These are phyloP conservation scores for Artemia franciscana DNA, from an alignment of 1,140 invertebrate genomes.

Conservation along the genomic window DNA sequence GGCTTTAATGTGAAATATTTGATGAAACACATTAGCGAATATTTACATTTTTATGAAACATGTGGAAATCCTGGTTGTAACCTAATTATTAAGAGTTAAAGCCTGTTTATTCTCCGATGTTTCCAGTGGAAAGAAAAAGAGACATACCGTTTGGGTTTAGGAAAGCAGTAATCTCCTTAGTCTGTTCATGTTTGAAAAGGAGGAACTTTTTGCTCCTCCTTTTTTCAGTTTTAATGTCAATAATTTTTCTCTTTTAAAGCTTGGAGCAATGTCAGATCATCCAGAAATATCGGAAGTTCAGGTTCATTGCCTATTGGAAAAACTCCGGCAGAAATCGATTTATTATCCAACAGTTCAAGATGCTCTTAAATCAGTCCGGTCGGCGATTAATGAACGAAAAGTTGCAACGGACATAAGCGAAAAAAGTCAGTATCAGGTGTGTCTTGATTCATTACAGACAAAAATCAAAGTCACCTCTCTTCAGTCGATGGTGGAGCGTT, in stretches of 20 bases:
- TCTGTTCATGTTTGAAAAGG: too few relatives aligned
- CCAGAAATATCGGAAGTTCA: slow-evolving; percentile 17
- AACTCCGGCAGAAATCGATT: slow-evolving; percentile 45
- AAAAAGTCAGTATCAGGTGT: slow-evolving; percentile 59
- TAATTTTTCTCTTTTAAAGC: too few relatives aligned
- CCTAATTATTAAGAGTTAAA: not conserved
- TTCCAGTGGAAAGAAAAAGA: too few relatives aligned
- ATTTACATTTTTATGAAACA: too few relatives aligned
- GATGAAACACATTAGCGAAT: too few relatives aligned
- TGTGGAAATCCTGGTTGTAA: not conserved
- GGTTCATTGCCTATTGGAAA: slow-evolving; percentile 64
- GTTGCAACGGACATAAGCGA: slow-evolving; percentile 42
- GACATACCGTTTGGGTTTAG: too few relatives aligned
- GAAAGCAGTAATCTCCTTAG: too few relatives aligned
- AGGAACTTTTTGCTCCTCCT: too few relatives aligned
- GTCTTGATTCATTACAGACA: slow-evolving; percentile 72
- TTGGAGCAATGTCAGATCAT: slow-evolving; percentile 11
- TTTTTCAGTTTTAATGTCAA: too few relatives aligned
- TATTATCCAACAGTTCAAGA: slow-evolving; percentile 55
- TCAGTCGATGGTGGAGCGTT: slow-evolving; percentile 68
- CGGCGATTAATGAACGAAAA: slow-evolving; percentile 45
- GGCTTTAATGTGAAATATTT: too few relatives aligned
- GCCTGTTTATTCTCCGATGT: not conserved
- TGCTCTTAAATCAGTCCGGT: slow-evolving; percentile 55
- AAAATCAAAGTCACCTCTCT: slow-evolving; percentile 77